Base-by-base conservation (phyloP, 2,888 invertebrate species). In the Taphrorychus bicolor region DNA sequence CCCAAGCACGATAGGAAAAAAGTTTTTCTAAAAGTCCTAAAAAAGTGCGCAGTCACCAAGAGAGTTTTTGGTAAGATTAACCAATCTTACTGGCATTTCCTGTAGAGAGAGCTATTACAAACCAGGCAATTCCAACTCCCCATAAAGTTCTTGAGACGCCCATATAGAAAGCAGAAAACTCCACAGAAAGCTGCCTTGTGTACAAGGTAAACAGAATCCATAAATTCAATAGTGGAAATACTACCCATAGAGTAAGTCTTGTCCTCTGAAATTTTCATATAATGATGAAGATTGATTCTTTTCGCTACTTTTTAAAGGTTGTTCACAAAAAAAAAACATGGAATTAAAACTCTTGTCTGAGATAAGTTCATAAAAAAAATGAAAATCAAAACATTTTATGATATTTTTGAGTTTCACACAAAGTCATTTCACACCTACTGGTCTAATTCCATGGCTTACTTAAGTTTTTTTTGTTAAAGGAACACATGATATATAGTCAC, bases 61-160 rank as follows among this genome's bases (percentile, higher is more conserved):
- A n/a, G n/a, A n/a, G n/a, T n/a, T 1, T 19, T 51, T 51, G 51
- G 7, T 17, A 19, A 51, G 21, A 14, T 45, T 48, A 22, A n/a
- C 14, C 16, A 17, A 17, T 59, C 71, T 78, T 76, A 85, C 85
- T 82, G 69, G 81, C 86, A 59, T 87, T 82, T 2, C 85, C 85
- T 1, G 85, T 85, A 22, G 82, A 82, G 73, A 87, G 87, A 48
- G 87, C 86, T 11, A 86, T 78, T 22, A 87, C 78, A 71, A 87
- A 76, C 87, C 88, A 88, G 41, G 84, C 84, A 3, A 87, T 75
- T 3, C 86, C 84, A 18, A 86, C 64, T 1, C 84, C 85, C 84
- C 87, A 87, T 16, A 83, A 76, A 0, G 85, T 81, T 48, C 87
- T 83, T 2, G 85, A 84, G 4, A 85, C 64, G 0, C 84, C 84